These are phyloP conservation scores for Zaprionus capensis DNA, from an alignment of 1,140 invertebrate genomes.

Conservation along the genomic window DNA sequence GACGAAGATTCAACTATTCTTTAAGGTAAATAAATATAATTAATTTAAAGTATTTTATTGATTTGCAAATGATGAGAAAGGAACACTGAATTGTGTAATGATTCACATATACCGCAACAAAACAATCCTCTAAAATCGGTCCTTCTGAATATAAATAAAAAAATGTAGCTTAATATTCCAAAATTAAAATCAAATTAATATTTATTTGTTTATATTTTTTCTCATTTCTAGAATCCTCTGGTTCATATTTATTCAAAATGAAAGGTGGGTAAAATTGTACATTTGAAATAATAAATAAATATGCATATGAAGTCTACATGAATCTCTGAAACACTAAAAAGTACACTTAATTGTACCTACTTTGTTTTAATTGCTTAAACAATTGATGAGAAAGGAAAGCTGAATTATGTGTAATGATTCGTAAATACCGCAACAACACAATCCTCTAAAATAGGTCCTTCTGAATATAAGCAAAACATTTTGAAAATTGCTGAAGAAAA, in stretches of 20 bases:
- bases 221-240: background rate
- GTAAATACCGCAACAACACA: constrained; percentile 77
- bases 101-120: constrained; percentile 82
- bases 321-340: background rate
- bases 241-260: background rate
- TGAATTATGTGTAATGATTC: constrained; percentile 78
- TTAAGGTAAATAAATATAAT: background rate
- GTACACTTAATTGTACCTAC: background rate
- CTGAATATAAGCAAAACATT: constrained; percentile 44
- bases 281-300: too few relatives aligned
- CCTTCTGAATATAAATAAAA: constrained; percentile 60
- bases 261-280: background rate
- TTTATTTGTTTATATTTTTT: background rate
- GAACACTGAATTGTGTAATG: constrained; percentile 75
- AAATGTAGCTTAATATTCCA: background rate
- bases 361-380: background rate
- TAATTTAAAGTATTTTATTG: background rate
- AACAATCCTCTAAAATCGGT: constrained; percentile 76
- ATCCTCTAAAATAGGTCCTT: constrained; percentile 80
- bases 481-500: background rate
- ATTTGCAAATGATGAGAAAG: constrained; percentile 61
- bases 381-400: constrained; percentile 60
- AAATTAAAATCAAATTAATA: background rate
- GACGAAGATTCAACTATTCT: too few relatives aligned
- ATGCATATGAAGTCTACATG: too few relatives aligned